These are phyloP conservation scores for Beaufortia kweichowensis DNA, from an alignment of 2,113 vertebrate species.

Conservation along the genomic window DNA sequence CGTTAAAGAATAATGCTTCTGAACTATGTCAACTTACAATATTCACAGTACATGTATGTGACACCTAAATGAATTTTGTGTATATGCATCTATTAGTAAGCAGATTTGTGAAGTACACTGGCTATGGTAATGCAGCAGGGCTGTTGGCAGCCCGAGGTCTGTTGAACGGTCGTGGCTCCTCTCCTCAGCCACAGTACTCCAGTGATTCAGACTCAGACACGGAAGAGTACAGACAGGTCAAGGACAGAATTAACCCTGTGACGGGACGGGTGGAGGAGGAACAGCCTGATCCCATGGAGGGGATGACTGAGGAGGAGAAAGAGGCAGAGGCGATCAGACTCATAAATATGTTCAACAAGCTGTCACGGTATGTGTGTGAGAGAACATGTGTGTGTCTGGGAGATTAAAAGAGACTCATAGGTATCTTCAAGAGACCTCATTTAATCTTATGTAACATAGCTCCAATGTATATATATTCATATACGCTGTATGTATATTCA, in stretches of 20 bases:
- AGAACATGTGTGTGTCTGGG: slow-evolving; percentile 18
- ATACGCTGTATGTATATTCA: too few relatives aligned
- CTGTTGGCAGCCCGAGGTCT: slow-evolving; percentile 76
- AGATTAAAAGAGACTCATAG: not conserved
- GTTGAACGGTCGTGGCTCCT: slow-evolving; percentile 57
- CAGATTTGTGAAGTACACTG: slow-evolving; percentile 81
- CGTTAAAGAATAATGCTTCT: not conserved
- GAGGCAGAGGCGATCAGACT: slow-evolving; percentile 76
- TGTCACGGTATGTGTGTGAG: slow-evolving; percentile 50
- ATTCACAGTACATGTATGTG: not conserved
- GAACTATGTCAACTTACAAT: not conserved
- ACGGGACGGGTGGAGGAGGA: slow-evolving; percentile 77
- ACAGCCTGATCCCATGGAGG: slow-evolving; percentile 76
- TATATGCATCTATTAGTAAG: slow-evolving; percentile 63
- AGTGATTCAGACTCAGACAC: slow-evolving; percentile 81
- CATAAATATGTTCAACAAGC: slow-evolving; percentile 74
- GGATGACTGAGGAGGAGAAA: slow-evolving; percentile 81
- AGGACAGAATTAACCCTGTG: slow-evolving; percentile 75
- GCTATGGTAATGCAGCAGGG: slow-evolving; percentile 80
- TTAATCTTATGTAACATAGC: too few relatives aligned
- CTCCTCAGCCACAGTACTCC: slow-evolving; percentile 67
- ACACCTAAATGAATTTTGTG: not conserved
- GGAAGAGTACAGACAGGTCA: slow-evolving; percentile 76
- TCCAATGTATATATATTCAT: too few relatives aligned
- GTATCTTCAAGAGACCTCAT: not conserved